Conservation (phyloP, 2,888 invertebrate genomes). For the Leptinotarsa haldemani region DNA sequence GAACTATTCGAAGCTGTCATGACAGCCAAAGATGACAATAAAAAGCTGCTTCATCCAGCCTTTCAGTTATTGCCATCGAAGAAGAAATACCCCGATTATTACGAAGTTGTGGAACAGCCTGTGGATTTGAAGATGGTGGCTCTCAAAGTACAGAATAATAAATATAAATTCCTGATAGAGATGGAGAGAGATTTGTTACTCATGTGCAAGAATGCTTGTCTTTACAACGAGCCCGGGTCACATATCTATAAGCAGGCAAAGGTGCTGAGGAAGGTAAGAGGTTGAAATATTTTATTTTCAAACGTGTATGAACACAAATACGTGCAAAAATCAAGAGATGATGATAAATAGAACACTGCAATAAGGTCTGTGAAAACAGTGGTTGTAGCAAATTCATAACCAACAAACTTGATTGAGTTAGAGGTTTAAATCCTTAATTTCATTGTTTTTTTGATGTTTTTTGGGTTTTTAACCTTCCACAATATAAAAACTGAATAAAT, state of each 20-base stretch:
- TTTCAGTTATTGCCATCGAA: constrained; percentile 94
- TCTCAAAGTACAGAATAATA: constrained; percentile 86
- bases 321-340: too few relatives aligned
- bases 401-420: too few relatives aligned
- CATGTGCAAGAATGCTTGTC: constrained; percentile 95
- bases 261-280: constrained; percentile 83
- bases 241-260: constrained; percentile 97
- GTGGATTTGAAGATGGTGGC: constrained; percentile 96
- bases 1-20: constrained; percentile 91
- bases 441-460: too few relatives aligned
- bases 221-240: constrained; percentile 96
- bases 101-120: constrained; percentile 91
- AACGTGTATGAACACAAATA: too few relatives aligned
- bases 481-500: too few relatives aligned
- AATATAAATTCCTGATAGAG: constrained; percentile 82
- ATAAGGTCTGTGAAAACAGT: too few relatives aligned
- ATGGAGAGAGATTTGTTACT: constrained; percentile 90
- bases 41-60: constrained; percentile 84
- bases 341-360: too few relatives aligned
- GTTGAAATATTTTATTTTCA: constrained; percentile 14
- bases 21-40: constrained; percentile 85
- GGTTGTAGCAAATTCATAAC: too few relatives aligned
- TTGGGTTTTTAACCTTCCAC: too few relatives aligned
- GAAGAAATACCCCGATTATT: constrained; percentile 95
- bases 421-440: too few relatives aligned